phyloP scores from a whole-genome alignment of 2,888 invertebrate species.

The Aphrophora alni region DNA sequence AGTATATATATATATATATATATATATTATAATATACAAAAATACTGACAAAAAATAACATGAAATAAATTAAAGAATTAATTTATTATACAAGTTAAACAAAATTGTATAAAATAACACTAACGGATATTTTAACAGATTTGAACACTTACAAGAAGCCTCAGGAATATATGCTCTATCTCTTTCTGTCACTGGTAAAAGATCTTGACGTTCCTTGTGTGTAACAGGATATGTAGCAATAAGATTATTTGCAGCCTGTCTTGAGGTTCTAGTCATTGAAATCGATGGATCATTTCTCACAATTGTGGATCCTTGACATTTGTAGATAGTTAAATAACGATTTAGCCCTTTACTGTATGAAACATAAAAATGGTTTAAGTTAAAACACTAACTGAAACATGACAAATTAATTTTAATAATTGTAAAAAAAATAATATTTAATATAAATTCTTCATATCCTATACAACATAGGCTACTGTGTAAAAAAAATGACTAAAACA shows the following conservation, averaged over 20 bases:
- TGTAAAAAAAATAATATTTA: constrained; percentile 9
- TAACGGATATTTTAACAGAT: too few species aligned
- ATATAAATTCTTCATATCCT: too few species aligned
- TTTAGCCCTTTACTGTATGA: constrained; percentile 66
- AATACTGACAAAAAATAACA: too few species aligned
- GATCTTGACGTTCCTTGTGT: constrained; percentile 72
- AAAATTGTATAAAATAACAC: too few species aligned
- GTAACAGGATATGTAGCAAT: constrained; percentile 72
- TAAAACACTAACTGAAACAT: too few species aligned
- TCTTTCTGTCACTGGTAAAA: constrained; percentile 68
- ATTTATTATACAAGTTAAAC: too few species aligned
- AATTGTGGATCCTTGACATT: constrained; percentile 70
- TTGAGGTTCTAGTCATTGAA: constrained; percentile 67
- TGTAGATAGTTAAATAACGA: constrained; percentile 73
- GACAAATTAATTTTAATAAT: constrained; percentile 7
- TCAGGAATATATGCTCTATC: constrained; percentile 35
- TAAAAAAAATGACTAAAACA: too few species aligned
- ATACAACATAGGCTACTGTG: too few species aligned
- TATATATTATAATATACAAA: too few species aligned
- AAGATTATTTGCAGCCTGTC: constrained; percentile 67
- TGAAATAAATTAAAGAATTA: too few species aligned
- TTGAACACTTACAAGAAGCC: constrained; percentile 32
- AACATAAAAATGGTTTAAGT: neutral
- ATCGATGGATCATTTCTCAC: constrained; percentile 71
- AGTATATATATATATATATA: too few species aligned